phyloP scores from a whole-genome alignment of 2,888 invertebrate species.

The Mallateleia sp. region DNA sequence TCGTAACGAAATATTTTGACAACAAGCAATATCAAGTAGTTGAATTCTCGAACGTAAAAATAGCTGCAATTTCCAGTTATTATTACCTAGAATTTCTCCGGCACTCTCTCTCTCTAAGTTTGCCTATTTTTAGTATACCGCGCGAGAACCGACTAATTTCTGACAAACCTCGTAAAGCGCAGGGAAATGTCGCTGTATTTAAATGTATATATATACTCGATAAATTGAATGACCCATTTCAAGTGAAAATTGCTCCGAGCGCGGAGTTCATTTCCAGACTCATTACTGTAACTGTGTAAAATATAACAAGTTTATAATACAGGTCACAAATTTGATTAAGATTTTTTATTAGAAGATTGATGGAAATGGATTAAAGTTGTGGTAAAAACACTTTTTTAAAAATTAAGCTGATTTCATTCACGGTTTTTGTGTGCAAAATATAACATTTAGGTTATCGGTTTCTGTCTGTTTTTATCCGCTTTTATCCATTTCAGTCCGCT shows the following conservation, averaged over 20 bases:
- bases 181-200: not conserved
- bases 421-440: too few relatives aligned
- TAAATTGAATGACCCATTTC: conserved; percentile 45
- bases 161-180: conserved; percentile 30
- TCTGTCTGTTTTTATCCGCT: too few relatives aligned
- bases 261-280: not conserved
- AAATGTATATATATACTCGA: conserved; percentile 23
- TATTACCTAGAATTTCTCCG: conserved; percentile 30
- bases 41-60: conserved; percentile 5
- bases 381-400: too few relatives aligned
- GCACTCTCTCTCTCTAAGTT: too few relatives aligned
- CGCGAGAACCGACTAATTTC: conserved; percentile 43
- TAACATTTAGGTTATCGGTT: too few relatives aligned
- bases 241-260: not conserved
- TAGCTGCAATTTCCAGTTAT: conserved; percentile 43
- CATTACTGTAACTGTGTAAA: conserved; percentile 3
- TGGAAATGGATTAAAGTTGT: too few relatives aligned
- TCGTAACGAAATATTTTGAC: not conserved
- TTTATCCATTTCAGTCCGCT: too few relatives aligned
- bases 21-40: not conserved
- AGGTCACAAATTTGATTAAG: too few relatives aligned
- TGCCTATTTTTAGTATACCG: conserved; percentile 27
- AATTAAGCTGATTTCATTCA: too few relatives aligned
- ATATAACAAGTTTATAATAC: not conserved
- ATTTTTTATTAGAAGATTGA: too few relatives aligned